These are phyloP conservation scores for Regulus satrapa DNA, from an alignment of 2,113 vertebrate genomes.

Conservation along the genomic window DNA sequence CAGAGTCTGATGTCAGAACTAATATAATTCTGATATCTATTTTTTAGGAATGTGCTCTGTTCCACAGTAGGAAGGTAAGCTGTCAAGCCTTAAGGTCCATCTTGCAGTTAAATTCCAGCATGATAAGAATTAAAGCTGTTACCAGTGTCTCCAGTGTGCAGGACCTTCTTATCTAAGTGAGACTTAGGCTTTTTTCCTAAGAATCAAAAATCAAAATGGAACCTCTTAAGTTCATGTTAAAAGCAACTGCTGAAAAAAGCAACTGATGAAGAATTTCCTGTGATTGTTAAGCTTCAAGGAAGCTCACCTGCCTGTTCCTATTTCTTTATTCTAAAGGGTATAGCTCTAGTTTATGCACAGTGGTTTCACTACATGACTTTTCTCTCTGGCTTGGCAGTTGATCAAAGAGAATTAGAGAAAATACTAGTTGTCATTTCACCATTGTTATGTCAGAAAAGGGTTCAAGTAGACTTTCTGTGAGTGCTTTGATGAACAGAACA, in stretches of 20 bases:
- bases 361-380: not conserved
- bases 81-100: not conserved
- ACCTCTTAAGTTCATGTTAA: not conserved
- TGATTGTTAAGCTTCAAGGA: not conserved
- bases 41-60: not conserved
- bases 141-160: not conserved
- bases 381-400: slow-evolving; percentile 17
- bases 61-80: not conserved
- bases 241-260: not conserved
- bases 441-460: slow-evolving; percentile 17
- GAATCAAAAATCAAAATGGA: not conserved
- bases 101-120: not conserved
- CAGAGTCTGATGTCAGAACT: not conserved
- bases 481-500: not conserved
- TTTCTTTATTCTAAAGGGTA: not conserved
- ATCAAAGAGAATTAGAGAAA: slow-evolving; percentile 38
- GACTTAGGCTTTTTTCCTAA: not conserved
- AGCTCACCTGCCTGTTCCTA: slow-evolving; percentile 14
- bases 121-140: not conserved
- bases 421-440: slow-evolving; percentile 29
- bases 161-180: not conserved
- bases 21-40: not conserved
- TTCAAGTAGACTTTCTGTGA: slow-evolving; percentile 17
- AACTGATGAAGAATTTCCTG: not conserved
- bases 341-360: not conserved